Evolutionary conservation across 2,113 vertebrate species (phyloP).

Genomic region (Elgaria multicarinata): DNA sequence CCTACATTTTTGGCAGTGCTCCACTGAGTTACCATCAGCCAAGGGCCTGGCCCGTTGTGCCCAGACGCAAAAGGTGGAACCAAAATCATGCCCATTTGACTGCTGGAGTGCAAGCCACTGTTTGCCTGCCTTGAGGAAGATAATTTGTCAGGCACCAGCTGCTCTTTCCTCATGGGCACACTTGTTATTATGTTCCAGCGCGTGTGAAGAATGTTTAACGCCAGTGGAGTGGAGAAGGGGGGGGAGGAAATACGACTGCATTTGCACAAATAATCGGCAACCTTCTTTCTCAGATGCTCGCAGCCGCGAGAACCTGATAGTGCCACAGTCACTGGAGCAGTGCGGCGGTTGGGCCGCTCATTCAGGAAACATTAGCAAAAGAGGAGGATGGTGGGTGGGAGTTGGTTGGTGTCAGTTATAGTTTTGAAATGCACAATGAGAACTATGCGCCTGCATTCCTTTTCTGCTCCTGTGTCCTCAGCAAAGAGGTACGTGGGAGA

Average conservation of each 20-base stretch:
- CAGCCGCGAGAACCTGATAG: not conserved
- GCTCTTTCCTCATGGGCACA: slow-evolving; percentile 79
- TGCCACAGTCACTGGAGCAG: not conserved
- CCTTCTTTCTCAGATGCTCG: slow-evolving; percentile 23
- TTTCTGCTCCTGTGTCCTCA: slow-evolving; percentile 38
- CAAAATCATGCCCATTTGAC: slow-evolving; percentile 58
- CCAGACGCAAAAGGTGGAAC: slow-evolving; percentile 50
- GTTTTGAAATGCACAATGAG: slow-evolving; percentile 56
- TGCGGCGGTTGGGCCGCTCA: not conserved
- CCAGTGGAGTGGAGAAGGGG: slow-evolving; percentile 58
- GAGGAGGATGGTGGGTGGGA: slow-evolving; percentile 28
- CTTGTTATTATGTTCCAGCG: slow-evolving; percentile 81
- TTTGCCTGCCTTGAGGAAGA: slow-evolving; percentile 76
- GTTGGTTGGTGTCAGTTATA: slow-evolving; percentile 69
- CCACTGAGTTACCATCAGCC: slow-evolving; percentile 6
- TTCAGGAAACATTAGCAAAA: slow-evolving; percentile 47
- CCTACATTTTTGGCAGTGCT: slow-evolving; percentile 16
- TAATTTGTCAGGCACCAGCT: slow-evolving; percentile 84
- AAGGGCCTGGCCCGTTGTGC: slow-evolving; percentile 27
- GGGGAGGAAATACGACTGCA: slow-evolving; percentile 55
- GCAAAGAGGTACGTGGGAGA: slow-evolving; percentile 64
- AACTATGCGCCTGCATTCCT: slow-evolving; percentile 54
- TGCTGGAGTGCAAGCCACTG: slow-evolving; percentile 68
- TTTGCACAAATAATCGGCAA: slow-evolving; percentile 60
- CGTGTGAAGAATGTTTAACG: slow-evolving; percentile 75